Evolutionary conservation across 2,113 vertebrate genomes (phyloP).

Genomic region (Gadus chalcogrammus): DNA sequence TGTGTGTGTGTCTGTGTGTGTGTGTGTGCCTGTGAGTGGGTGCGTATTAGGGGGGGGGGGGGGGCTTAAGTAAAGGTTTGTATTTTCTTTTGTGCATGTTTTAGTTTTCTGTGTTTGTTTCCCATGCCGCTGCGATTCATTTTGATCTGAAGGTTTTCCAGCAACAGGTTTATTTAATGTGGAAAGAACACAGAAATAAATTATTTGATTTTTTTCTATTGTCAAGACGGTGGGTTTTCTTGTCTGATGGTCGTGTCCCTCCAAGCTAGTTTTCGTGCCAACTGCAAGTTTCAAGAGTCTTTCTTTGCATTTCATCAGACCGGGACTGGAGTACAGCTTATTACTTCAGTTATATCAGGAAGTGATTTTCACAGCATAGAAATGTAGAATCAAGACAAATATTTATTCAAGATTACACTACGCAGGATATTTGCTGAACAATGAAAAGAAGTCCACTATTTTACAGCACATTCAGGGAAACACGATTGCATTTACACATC

Average conservation of each 20-base stretch:
- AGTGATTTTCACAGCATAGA: not conserved
- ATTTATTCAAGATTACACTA: conserved; percentile 48
- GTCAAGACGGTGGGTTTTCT: conserved; percentile 46
- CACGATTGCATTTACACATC: conserved; percentile 54
- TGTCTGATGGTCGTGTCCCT: conserved; percentile 32
- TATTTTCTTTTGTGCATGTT: conserved; percentile 56
- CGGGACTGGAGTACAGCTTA: no score
- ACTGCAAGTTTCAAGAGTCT: conserved; percentile 3
- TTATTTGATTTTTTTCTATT: conserved; percentile 68
- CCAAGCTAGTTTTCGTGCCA: not conserved
- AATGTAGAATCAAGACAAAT: conserved; percentile 25
- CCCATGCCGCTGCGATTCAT: conserved; percentile 37
- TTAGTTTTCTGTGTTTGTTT: conserved; percentile 38
- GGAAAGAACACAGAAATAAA: conserved; percentile 72
- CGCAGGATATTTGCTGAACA: conserved; percentile 41
- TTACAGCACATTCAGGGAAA: conserved; percentile 41
- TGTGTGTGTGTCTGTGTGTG: conserved; percentile 25
- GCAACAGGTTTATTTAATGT: conserved; percentile 72
- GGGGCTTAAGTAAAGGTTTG: conserved; percentile 15
- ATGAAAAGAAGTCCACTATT: conserved; percentile 31
- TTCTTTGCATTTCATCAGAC: not conserved
- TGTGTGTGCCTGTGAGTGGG: not conserved
- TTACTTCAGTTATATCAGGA: not conserved
- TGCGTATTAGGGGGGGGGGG: conserved; percentile 28
- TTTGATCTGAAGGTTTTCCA: conserved; percentile 66